Evolutionary conservation across 2,113 vertebrate genomes (phyloP).

Genomic region (Sinocyclocheilus maitianheensis): DNA sequence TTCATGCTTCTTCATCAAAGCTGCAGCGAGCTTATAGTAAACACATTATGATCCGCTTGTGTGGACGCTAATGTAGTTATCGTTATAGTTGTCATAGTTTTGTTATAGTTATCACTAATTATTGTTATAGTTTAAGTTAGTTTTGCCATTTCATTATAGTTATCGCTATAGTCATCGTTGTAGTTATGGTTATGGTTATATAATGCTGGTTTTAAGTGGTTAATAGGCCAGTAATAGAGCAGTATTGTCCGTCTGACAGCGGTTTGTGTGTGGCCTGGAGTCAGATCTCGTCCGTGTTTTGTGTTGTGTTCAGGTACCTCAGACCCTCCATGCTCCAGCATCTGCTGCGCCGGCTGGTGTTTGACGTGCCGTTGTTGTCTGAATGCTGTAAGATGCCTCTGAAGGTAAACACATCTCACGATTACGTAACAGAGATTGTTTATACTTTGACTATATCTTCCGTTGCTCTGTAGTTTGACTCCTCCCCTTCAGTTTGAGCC

Average conservation of each 20-base stretch:
- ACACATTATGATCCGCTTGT: too few species aligned
- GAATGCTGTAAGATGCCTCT: slow-evolving; percentile 99
- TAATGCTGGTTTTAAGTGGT: too few species aligned
- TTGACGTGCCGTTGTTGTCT: slow-evolving; percentile 94
- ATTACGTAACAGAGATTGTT: neutral
- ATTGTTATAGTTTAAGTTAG: too few species aligned
- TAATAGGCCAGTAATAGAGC: too few species aligned
- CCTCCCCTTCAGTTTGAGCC: neutral
- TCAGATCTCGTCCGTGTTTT: neutral
- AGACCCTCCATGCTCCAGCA: slow-evolving; percentile 97
- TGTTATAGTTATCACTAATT: too few species aligned
- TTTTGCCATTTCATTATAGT: too few species aligned
- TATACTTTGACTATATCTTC: neutral
- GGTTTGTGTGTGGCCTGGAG: too few species aligned
- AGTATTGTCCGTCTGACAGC: too few species aligned
- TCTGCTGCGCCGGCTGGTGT: slow-evolving; percentile 90
- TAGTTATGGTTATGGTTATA: neutral
- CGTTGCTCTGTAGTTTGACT: neutral
- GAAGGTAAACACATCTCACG: slow-evolving; percentile 78
- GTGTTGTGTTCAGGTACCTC: slow-evolving; percentile 78
- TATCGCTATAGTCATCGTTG: neutral
- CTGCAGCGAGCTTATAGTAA: too few species aligned
- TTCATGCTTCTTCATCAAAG: too few species aligned
- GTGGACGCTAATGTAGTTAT: too few species aligned
- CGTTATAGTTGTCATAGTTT: too few species aligned